Conservation (phyloP, 2,888 invertebrate genomes). For the Andrena fulva region DNA sequence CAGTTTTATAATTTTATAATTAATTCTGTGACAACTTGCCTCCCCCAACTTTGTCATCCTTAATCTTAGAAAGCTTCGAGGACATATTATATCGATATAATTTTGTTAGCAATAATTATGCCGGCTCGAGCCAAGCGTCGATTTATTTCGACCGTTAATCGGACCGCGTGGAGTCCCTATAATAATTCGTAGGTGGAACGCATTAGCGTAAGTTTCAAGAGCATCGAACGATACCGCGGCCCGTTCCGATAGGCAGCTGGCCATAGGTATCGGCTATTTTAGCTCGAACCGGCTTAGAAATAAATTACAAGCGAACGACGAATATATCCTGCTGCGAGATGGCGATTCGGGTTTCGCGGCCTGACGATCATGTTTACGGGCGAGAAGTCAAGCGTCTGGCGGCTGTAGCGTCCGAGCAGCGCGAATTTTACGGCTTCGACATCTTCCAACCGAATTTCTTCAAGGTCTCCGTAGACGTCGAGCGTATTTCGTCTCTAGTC, state of each 20-base stretch:
- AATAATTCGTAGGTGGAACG: slow-evolving; percentile 38
- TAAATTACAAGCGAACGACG: slow-evolving; percentile 69
- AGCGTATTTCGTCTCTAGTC: background rate
- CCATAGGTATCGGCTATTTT: slow-evolving; percentile 63
- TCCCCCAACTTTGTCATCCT: too few species aligned
- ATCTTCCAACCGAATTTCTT: slow-evolving; percentile 32
- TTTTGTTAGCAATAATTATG: too few species aligned
- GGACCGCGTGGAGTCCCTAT: background rate
- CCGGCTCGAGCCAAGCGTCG: background rate
- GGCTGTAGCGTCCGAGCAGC: slow-evolving; percentile 35
- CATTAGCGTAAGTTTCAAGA: slow-evolving; percentile 70
- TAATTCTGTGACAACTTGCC: too few species aligned
- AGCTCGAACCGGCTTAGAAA: slow-evolving; percentile 61
- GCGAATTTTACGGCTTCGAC: slow-evolving; percentile 49
- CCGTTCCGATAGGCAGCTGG: slow-evolving; percentile 58
- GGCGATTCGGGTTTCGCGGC: slow-evolving; percentile 54
- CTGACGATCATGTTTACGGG: slow-evolving; percentile 66
- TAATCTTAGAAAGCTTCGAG: too few species aligned
- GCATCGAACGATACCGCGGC: slow-evolving; percentile 59
- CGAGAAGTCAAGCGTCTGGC: slow-evolving; percentile 63
- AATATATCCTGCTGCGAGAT: slow-evolving; percentile 67
- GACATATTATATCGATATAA: too few species aligned
- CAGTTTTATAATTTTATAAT: too few species aligned
- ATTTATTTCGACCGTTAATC: background rate
- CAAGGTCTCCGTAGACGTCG: slow-evolving; percentile 32